Evolutionary conservation across 2,888 invertebrate species (phyloP).

Genomic region (Drosophila atripex): DNA sequence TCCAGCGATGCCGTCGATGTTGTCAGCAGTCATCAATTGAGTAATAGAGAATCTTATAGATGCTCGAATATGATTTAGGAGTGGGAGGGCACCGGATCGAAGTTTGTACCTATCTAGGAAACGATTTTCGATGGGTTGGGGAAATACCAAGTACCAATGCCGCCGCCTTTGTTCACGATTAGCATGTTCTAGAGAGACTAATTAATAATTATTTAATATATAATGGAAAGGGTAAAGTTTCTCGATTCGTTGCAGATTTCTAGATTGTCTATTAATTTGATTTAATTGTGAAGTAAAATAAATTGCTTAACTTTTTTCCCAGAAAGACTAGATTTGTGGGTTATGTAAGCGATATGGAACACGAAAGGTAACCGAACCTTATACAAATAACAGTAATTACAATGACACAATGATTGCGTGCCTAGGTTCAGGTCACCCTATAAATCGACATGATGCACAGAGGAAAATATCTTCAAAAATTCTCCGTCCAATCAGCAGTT

Average conservation of each 20-base stretch:
- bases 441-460: constrained; percentile 12
- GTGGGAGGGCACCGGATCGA: constrained; percentile 22
- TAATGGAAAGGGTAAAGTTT: constrained; percentile 13
- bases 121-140: constrained; percentile 4
- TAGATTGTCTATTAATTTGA: constrained; percentile 51
- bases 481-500: too few relatives aligned
- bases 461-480: not conserved
- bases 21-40: constrained; percentile 29
- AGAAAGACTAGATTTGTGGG: constrained; percentile 29
- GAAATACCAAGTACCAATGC: constrained; percentile 24
- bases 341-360: constrained; percentile 40
- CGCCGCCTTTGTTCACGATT: constrained; percentile 21
- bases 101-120: constrained; percentile 24
- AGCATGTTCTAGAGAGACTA: constrained; percentile 19
- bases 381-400: constrained; percentile 43
- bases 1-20: constrained; percentile 8
- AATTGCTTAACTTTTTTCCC: constrained; percentile 29
- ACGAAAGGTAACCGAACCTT: constrained; percentile 36
- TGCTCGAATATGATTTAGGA: constrained; percentile 29
- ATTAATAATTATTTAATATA: constrained; percentile 8
- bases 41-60: constrained; percentile 32
- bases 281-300: constrained; percentile 54
- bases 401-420: constrained; percentile 49
- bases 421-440: constrained; percentile 29
- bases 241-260: constrained; percentile 12